Percentiles rank a stretch among this genome's conserved stretches.
These are phyloP conservation scores for Cryptomyrus ogoouensis DNA, from an alignment of 2,113 vertebrate species.

Conservation along the genomic window DNA sequence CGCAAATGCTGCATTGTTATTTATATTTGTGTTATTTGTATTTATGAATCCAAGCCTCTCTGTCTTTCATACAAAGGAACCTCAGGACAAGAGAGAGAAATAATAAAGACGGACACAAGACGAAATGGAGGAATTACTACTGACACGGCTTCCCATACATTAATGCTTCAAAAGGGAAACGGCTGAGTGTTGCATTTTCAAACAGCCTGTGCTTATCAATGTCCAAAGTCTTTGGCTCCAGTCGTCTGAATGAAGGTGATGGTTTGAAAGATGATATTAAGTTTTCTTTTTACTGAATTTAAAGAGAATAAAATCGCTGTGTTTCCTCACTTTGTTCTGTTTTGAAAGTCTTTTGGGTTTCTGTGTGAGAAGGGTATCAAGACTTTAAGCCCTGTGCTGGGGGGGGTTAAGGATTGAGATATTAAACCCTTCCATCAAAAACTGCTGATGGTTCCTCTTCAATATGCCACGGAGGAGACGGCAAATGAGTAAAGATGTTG, in stretches of 20 bases:
- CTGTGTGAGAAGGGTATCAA: background rate
- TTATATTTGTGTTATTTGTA: background rate
- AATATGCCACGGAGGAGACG: background rate
- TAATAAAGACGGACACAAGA: background rate
- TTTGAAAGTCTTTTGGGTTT: background rate
- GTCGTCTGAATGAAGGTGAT: background rate
- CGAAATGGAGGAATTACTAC: background rate
- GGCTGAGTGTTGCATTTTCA: background rate
- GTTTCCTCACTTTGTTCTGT: background rate
- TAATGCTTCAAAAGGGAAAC: background rate
- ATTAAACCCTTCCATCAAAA: slow-evolving; percentile 3
- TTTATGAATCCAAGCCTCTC: background rate
- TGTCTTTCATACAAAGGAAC: background rate
- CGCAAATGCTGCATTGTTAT: background rate
- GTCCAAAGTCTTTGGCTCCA: background rate
- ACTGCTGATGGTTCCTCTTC: background rate
- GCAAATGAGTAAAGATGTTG: background rate
- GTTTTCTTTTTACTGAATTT: background rate
- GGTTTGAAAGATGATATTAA: background rate
- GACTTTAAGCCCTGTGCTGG: background rate
- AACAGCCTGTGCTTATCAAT: background rate
- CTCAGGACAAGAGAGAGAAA: background rate
- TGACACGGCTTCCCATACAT: background rate
- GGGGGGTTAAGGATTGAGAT: background rate
- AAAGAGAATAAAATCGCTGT: background rate